Percentiles rank a stretch among this genome's conserved stretches.
Evolutionary conservation across 2,113 vertebrate genomes (phyloP).

Genomic region (Atherinomorus stipes): DNA sequence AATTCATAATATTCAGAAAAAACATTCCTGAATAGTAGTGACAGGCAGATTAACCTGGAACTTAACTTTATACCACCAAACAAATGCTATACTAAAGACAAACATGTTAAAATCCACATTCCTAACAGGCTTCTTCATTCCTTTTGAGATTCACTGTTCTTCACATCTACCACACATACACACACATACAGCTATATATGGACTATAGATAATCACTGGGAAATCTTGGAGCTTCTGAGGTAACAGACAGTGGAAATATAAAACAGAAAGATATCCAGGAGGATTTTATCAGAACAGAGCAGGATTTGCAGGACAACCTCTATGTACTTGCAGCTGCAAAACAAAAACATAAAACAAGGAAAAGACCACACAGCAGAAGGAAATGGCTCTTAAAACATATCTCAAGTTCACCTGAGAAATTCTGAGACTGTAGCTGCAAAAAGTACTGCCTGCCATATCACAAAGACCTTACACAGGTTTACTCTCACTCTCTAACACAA

Average conservation of each 20-base stretch:
- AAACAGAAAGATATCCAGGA: conserved; percentile 24
- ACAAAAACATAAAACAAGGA: conserved; percentile 8
- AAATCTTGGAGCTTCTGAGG: conserved; percentile 20
- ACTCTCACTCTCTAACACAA: too few relatives aligned
- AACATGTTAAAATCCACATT: neutral
- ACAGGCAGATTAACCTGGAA: conserved; percentile 18
- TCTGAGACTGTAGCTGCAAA: neutral
- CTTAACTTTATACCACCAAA: conserved; percentile 23
- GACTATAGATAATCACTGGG: conserved; percentile 16
- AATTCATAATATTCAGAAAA: conserved; percentile 14
- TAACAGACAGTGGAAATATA: conserved; percentile 17
- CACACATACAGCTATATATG: neutral
- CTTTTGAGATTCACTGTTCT: neutral
- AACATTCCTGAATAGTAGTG: conserved; percentile 30
- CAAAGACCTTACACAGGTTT: too few relatives aligned
- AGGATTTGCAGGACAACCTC: conserved; percentile 36
- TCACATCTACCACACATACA: neutral
- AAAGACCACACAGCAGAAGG: neutral
- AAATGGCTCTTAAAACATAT: conserved; percentile 14
- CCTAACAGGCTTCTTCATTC: conserved; percentile 1
- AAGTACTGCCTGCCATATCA: neutral
- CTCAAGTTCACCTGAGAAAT: neutral
- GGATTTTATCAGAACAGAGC: conserved; percentile 22
- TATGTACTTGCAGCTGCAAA: neutral
- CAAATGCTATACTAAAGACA: conserved; percentile 20